Base-by-base conservation (phyloP, 1,140 invertebrate genomes). In the Pseudomyrmex dendroicus region DNA sequence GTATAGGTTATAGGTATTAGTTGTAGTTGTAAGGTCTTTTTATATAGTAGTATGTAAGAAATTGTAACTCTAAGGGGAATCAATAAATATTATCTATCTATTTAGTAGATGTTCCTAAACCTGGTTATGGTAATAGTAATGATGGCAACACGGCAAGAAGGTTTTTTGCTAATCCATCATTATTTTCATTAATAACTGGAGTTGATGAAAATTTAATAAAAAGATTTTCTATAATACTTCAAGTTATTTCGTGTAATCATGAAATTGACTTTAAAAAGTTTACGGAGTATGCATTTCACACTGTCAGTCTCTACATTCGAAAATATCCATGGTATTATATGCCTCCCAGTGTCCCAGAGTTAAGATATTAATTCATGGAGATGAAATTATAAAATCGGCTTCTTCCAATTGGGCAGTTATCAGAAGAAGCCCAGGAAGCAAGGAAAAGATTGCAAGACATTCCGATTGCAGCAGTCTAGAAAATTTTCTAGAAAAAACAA, bases 261-360 rank as follows among this genome's bases (percentile, higher is more conserved):
- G 25, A 12, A 25, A 15, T 67, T 15, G 12, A 63, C 1, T 5
- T 13, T 5, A 48, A 66, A n/a, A 64, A 64, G 12, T 64, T 63
- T 22, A 46, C 17, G 13, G 2, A 15, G 2, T 68, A 52, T 52
- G 13, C 48, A 7, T 1, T 35, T 0, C 7, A 48, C 50, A 67
- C 64, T 1, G 46, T 17, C 7, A 54, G 35, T 15, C 0, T 22
- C 13, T 48, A 20, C 1, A 0, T 68, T 25, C 15, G 25, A 0
- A 4, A 9, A 12, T 68, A 68, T 2, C 20, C 20, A 22, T 68
- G 66, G 13, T 68, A 68, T 68, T 68, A 68, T 2, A 68, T 68
- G 66, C 8, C 66, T 1, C 1, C 20, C 10, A 25, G 48, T 13
- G 48, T 68, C 2, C 66, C 54, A n/a, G n/a, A n/a, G n/a, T n/a